Conservation (phyloP, 30 jellyfish, hydroid and myxozoan genomes). For the Aurelia aurita region DNA sequence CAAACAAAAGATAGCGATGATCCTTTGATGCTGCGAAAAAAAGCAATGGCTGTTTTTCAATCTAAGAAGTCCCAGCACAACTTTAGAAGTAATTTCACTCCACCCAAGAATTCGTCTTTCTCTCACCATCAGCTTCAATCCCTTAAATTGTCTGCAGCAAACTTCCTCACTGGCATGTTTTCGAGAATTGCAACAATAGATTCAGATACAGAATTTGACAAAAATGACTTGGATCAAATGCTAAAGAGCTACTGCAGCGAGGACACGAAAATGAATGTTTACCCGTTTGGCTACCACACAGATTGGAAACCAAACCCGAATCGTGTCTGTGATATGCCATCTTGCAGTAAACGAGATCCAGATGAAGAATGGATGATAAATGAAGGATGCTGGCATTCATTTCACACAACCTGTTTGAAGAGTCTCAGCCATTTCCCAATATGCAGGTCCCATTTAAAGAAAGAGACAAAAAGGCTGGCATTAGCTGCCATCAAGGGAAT, state of each 20-base stretch:
- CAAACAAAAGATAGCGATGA: slow-evolving; percentile 19
- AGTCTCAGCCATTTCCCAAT: not conserved
- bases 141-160: slow-evolving; percentile 7
- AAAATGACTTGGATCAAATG: not conserved
- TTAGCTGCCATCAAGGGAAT: not conserved
- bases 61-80: slow-evolving; percentile 6
- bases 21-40: slow-evolving; percentile 8
- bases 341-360: not conserved
- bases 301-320: slow-evolving; percentile 11
- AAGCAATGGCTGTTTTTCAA: slow-evolving; percentile 24
- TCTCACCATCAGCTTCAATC: slow-evolving; percentile 2
- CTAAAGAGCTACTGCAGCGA: no score
- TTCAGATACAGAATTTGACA: not conserved
- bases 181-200: not conserved
- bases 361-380: slow-evolving; percentile 12
- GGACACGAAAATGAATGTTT: no score
- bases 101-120: slow-evolving; percentile 19
- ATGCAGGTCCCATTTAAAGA: slow-evolving; percentile 5
- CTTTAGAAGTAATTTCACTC: slow-evolving; percentile 19
- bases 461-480: not conserved
- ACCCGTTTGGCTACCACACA: slow-evolving; percentile 10
- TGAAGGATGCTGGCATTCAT: slow-evolving; percentile 18
- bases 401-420: not conserved
- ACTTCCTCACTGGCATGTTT: not conserved
- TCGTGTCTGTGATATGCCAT: not conserved